Conservation (phyloP, 2,113 vertebrate genomes). For the Stegostoma tigrinum region DNA sequence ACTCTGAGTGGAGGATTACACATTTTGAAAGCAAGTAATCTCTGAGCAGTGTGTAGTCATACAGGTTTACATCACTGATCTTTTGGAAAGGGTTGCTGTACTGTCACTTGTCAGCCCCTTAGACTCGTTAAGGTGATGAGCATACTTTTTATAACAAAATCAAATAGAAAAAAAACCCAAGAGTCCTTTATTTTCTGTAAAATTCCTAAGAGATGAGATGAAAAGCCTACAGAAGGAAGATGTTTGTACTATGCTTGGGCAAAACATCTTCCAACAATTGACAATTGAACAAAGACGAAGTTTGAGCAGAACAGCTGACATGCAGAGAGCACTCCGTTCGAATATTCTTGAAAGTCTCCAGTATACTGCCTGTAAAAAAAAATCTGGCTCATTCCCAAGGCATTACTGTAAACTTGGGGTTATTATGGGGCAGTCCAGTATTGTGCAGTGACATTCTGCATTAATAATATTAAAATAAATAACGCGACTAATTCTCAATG, state of each 20-base stretch:
- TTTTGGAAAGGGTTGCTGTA: not conserved
- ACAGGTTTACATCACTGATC: not conserved
- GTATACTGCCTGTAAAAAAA: not conserved
- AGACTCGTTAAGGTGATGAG: not conserved
- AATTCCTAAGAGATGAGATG: not conserved
- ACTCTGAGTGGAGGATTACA: not conserved
- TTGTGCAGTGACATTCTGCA: not conserved
- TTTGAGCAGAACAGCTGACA: not conserved
- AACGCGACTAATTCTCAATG: not conserved
- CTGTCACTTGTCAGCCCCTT: not conserved
- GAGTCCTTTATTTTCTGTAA: not conserved
- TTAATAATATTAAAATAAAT: constrained; percentile 20
- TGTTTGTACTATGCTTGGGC: not conserved
- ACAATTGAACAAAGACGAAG: not conserved
- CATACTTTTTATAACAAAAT: not conserved
- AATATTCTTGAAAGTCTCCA: not conserved
- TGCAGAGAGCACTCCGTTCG: not conserved
- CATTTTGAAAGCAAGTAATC: not conserved
- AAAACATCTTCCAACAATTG: not conserved
- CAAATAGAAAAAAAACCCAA: not conserved
- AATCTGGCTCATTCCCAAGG: not conserved
- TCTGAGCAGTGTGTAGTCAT: too few relatives aligned
- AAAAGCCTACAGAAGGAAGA: not conserved
- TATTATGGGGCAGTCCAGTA: not conserved
- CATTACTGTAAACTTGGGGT: not conserved